A percentile compares a stretch with the other conserved stretches of the same genome.
Conservation (phyloP, 2,113 vertebrate species). For the Varanus salvator region DNA sequence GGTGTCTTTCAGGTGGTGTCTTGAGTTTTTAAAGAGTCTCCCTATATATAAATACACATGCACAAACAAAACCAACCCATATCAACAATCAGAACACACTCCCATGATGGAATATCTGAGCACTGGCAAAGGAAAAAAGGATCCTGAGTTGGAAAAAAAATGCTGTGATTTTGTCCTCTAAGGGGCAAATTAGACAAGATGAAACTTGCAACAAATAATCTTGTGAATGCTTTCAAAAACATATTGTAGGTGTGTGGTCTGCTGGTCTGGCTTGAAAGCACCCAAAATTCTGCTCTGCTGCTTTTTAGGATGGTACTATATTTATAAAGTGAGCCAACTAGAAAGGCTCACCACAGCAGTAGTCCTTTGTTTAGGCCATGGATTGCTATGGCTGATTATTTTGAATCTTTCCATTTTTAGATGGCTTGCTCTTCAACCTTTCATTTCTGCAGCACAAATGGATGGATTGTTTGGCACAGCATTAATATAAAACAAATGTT, state of each 20-base stretch:
- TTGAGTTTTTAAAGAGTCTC: not conserved
- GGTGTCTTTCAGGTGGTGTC: not conserved
- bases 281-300: not conserved
- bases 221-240: not conserved
- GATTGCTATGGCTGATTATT: conserved; percentile 37
- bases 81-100: not conserved
- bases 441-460: conserved; percentile 61
- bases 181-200: not conserved
- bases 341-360: not conserved
- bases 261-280: not conserved
- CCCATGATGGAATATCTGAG: not conserved
- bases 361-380: conserved; percentile 33
- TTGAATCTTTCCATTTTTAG: conserved; percentile 60
- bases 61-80: too few species aligned
- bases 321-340: accelerated
- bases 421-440: conserved; percentile 61
- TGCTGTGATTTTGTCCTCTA: not conserved
- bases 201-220: not conserved
- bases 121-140: not conserved
- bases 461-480: conserved; percentile 60
- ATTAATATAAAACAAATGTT: conserved; percentile 75
- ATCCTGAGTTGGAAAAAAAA: not conserved
- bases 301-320: not conserved
- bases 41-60: too few species aligned
- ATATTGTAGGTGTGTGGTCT: not conserved